Evolutionary conservation across 2,888 invertebrate genomes (phyloP).

Genomic region (Thereva unica): DNA sequence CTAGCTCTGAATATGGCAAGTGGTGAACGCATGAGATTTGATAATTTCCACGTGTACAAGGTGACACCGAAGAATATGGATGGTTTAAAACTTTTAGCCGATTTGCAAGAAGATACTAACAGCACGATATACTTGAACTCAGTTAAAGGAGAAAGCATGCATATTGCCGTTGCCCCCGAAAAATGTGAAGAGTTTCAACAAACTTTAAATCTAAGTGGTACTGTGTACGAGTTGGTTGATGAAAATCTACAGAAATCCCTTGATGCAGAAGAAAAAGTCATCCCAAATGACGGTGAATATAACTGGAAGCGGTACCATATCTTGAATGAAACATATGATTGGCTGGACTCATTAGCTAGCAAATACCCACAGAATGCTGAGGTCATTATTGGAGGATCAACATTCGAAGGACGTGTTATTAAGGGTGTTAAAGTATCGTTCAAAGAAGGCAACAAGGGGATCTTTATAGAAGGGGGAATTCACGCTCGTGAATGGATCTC

Average conservation of each 20-base stretch:
- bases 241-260: constrained; percentile 4
- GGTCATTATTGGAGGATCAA: constrained; percentile 60
- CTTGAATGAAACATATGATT: constrained; percentile 60
- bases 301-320: constrained; percentile 51
- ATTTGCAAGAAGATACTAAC: constrained; percentile 40
- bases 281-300: constrained; percentile 38
- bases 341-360: constrained; percentile 61
- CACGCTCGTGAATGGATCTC: constrained; percentile 79
- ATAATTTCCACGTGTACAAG: constrained; percentile 54
- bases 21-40: constrained; percentile 48
- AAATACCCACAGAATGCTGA: constrained; percentile 60
- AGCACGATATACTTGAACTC: constrained; percentile 32
- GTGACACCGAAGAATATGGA: constrained; percentile 50
- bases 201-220: constrained; percentile 22
- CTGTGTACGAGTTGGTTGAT: constrained; percentile 9
- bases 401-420: constrained; percentile 66
- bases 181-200: constrained; percentile 34
- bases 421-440: constrained; percentile 63
- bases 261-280: constrained; percentile 4
- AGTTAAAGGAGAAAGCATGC: constrained; percentile 1
- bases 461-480: constrained; percentile 69
- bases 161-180: constrained; percentile 36
- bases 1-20: constrained; percentile 58
- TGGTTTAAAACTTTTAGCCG: constrained; percentile 52
- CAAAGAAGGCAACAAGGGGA: constrained; percentile 59